These are phyloP conservation scores for Perodicticus potto DNA, from an alignment of 2,797 vertebrate genomes.

Conservation along the genomic window DNA sequence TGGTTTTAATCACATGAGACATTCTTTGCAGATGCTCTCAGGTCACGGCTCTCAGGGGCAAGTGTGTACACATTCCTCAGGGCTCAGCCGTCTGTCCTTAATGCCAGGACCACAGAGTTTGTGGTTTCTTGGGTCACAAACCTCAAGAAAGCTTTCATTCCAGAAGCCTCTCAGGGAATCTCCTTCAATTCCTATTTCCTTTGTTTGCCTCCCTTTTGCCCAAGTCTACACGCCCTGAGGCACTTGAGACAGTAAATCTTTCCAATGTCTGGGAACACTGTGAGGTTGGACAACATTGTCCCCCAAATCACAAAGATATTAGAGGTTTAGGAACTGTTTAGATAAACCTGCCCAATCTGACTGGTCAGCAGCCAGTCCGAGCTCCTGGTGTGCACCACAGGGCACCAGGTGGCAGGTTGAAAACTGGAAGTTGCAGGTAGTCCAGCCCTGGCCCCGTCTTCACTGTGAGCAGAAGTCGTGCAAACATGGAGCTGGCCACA, in stretches of 20 bases:
- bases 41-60: fast-evolving
- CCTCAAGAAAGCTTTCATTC: not conserved
- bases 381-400: fast-evolving
- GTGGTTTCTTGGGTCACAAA: not conserved
- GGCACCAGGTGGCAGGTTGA: fast-evolving
- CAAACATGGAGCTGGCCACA: not conserved
- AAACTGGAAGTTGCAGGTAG: fast-evolving
- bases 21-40: not conserved
- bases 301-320: not conserved
- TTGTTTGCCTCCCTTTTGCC: not conserved
- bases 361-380: fast-evolving
- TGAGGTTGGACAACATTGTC: no score
- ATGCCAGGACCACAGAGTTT: not conserved
- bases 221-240: not conserved
- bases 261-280: not conserved
- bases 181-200: not conserved
- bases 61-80: not conserved
- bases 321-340: no score
- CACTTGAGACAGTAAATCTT: not conserved
- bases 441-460: no score
- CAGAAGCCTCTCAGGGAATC: not conserved
- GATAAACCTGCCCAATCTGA: not conserved
- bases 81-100: not conserved
- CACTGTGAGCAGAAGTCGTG: not conserved
- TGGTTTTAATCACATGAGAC: not conserved